Evolutionary conservation across 2,113 vertebrate genomes (phyloP), one percentile per base, ranked within the genome.

Genomic region (Malurus elegans): DNA sequence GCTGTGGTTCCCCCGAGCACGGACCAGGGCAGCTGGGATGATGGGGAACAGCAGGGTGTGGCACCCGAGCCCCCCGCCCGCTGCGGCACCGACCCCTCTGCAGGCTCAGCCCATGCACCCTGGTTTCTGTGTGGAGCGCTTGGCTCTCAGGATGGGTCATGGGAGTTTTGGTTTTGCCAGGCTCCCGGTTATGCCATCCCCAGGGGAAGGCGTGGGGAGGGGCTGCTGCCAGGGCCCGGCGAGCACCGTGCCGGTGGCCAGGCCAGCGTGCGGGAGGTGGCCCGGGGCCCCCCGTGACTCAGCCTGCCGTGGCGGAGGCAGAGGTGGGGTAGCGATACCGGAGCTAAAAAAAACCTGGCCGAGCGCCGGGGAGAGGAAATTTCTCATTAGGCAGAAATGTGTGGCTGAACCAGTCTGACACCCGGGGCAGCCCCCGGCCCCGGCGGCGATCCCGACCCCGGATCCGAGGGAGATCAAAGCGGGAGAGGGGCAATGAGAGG

Each of bases 361-460:
- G 2, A 88, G 79, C 4, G 10, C 72, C 7, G 42, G 28, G 60
- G 70, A 91, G 92, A 94, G 95, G 92, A 95, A 94, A 95, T 96
- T 96, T 96, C 94, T 96, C 94, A 95, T 96, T 96, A 96, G 94
- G 48, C 96, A 96, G 93, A 93, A 96, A 96, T 66, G 96, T 91
- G 96, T n/a, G 89, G 91, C 93, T 88, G 94, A 93, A 96, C 96
- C 94, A 88, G 94, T 95, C 93, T 86, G 94, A 95, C 96, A 95
- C 91, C 75, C 58, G 24, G 58, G 69, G 75, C 57, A n/a, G 95
- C 82, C 88, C 88, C 79, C 26, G 16, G 93, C 85, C 91, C 69
- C 42, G 14, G 54, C 45, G 2, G 78, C 8, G 69, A 65, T 61
- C 80, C 66, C 0, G 51, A 6, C 65, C 51, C n/a, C 2, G 3